Evolutionary conservation across 2,797 vertebrate genomes (phyloP), one percentile per base, ranked within the genome.

Genomic region (Scolopax rusticola): DNA sequence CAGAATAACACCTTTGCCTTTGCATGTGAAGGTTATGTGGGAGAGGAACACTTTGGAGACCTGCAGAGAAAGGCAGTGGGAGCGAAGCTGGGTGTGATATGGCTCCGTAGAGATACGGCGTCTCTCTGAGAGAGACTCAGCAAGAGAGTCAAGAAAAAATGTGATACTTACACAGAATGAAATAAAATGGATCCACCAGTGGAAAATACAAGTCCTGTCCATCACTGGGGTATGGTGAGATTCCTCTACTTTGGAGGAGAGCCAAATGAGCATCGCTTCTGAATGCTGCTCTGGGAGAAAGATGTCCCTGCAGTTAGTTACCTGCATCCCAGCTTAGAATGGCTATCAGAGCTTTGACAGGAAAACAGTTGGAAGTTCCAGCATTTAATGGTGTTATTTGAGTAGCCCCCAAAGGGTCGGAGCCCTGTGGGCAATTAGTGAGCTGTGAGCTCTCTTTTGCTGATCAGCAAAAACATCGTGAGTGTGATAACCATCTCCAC

Each of bases 101-200:
- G 0, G 5, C 17, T 36, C 36, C 36, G 3, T 8, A 10, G 20
- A 47, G 36, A 25, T 19, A 24, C 6, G 12, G 15, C 18, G 40
- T 8, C 12, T 10, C 36, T 36, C 36, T 36, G 36, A 36, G 36
- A 36, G 36, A 33, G 23, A 33, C n/a, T 17, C 18, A 48, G 18
- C 16, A 21, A 16, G 32, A 25, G 40, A 56, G 21, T 41, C 8
- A 15, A 43, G 59, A 36, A 3, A 10, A 69, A 43, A 25, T 2
- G 7, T 18, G 13, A 7, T 43, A 13, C 3, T 48, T 32, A 1
- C 4, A 1, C 3, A 15, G 28, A 57, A 32, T 64, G 25, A 51
- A 50, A 74, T 56, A 60, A 78, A 43, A 56, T 3, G 20, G 32
- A 64, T 59, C 59, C 21, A 56, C 83, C 45, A 19, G 47, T 47